A percentile compares a stretch with the other conserved stretches of the same genome.
Evolutionary conservation across 2,888 invertebrate species (phyloP).

Genomic region (Gortyna flavago): DNA sequence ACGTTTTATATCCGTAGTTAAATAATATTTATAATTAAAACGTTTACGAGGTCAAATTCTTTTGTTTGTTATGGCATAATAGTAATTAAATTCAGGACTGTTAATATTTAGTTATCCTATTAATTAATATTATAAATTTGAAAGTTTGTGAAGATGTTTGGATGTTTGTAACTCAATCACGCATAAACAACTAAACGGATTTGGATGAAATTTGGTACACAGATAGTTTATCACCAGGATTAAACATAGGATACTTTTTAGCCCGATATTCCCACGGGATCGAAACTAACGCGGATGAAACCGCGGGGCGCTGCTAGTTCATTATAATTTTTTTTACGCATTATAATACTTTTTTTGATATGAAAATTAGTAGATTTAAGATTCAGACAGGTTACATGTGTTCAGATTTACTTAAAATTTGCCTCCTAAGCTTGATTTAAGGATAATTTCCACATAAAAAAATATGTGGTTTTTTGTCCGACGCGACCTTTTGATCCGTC

Average conservation of each 20-base stretch:
- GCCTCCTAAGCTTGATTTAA: background rate
- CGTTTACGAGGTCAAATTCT: constrained; percentile 34
- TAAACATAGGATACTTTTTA: no score
- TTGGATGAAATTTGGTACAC: no score
- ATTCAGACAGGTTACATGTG: no score
- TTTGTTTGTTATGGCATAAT: constrained; percentile 7
- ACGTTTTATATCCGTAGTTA: constrained; percentile 29
- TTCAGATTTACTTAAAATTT: background rate
- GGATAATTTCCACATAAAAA: background rate
- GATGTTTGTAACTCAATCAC: no score
- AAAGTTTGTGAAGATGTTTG: no score
- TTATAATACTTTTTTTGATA: background rate
- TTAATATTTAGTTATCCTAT: background rate
- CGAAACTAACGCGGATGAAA: no score
- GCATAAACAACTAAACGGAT: no score
- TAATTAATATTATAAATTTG: no score
- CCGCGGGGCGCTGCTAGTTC: no score
- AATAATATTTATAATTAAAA: constrained; percentile 15
- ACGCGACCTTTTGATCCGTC: background rate
- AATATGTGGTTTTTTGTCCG: background rate
- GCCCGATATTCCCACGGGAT: no score
- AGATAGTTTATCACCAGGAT: no score
- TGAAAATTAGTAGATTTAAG: background rate
- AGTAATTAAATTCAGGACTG: constrained; percentile 2
- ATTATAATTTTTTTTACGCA: background rate